Percentiles rank a stretch among this genome's conserved stretches.
phyloP scores from a whole-genome alignment of 2,797 vertebrate genomes.

The Myiothlypis chrysogaster region DNA sequence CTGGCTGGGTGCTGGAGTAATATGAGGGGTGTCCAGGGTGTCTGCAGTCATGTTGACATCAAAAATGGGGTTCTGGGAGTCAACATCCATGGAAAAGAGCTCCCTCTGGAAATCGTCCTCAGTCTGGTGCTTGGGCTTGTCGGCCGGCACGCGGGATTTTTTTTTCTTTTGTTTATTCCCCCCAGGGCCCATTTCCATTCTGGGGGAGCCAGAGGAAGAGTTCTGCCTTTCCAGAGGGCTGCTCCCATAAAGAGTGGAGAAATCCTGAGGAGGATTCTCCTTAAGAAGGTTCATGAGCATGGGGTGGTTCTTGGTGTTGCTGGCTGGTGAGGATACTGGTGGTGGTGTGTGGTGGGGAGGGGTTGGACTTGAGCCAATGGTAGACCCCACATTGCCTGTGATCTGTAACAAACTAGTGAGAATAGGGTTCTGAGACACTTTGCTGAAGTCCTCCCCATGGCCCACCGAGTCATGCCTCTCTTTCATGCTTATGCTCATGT shows the following conservation, averaged over 20 bases:
- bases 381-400: conserved; percentile 91
- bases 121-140: conserved; percentile 87
- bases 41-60: conserved; percentile 94
- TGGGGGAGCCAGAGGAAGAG: conserved; percentile 92
- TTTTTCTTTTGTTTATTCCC: conserved; percentile 92
- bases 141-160: conserved; percentile 76
- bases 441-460: conserved; percentile 93
- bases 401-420: conserved; percentile 97
- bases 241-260: conserved; percentile 89
- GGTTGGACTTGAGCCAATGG: conserved; percentile 87
- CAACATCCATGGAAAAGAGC: conserved; percentile 97
- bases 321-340: conserved; percentile 93
- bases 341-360: conserved; percentile 96
- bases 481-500: conserved; percentile 83
- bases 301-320: conserved; percentile 99
- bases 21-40: conserved; percentile 93
- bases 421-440: conserved; percentile 98
- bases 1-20: conserved; percentile 96
- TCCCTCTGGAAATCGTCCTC: conserved; percentile 98
- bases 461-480: conserved; percentile 84
- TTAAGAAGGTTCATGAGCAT: conserved; percentile 99
- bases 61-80: conserved; percentile 96
- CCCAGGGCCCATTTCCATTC: conserved; percentile 82
- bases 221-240: conserved; percentile 96
- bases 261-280: conserved; percentile 96